Percentiles rank a stretch among this genome's conserved stretches.
These are phyloP conservation scores for Mormyrus iriodes DNA, from an alignment of 2,113 vertebrate genomes.

Conservation along the genomic window DNA sequence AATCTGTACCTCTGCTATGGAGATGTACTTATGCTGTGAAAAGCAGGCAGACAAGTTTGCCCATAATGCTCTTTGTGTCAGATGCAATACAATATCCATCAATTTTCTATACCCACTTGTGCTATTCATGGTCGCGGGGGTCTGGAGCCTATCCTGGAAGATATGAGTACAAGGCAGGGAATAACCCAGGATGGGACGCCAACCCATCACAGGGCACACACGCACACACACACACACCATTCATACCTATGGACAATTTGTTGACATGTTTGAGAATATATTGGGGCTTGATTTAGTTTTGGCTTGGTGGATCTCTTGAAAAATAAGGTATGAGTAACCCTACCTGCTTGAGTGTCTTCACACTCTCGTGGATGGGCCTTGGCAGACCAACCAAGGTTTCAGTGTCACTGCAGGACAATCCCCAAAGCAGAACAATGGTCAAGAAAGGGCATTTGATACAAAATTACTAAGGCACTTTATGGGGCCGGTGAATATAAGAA, in stretches of 20 bases:
- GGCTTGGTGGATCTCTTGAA: background rate
- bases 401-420: conserved; percentile 68
- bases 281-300: background rate
- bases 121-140: background rate
- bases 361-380: conserved; percentile 90
- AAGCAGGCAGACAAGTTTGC: background rate
- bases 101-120: background rate
- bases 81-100: background rate
- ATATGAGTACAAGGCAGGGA: background rate
- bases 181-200: background rate
- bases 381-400: conserved; percentile 92
- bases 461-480: background rate
- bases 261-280: background rate
- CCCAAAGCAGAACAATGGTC: background rate
- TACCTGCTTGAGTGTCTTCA: conserved; percentile 96
- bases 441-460: background rate
- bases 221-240: background rate
- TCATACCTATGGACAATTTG: background rate
- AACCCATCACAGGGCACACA: background rate
- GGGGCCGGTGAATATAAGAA: background rate
- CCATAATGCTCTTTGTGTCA: conserved; percentile 7
- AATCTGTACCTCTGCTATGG: conserved; percentile 89
- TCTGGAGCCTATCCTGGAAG: background rate
- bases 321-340: conserved; percentile 9
- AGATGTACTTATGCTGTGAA: conserved; percentile 88